phyloP scores from a whole-genome alignment of 1,140 invertebrate species.

The Plectus sambesii region DNA sequence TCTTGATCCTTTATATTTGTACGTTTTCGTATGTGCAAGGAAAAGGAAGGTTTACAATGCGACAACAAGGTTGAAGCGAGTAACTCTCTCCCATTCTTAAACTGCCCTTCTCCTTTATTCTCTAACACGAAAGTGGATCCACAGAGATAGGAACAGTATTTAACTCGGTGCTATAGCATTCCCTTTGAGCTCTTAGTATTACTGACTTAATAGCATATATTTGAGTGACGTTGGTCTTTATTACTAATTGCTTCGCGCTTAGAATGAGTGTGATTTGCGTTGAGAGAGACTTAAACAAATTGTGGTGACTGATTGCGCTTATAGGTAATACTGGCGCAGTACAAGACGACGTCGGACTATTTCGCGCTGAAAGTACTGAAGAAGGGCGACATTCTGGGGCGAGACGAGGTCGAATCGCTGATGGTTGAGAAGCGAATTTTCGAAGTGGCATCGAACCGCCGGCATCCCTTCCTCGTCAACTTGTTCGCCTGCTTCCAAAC shows the following conservation, averaged over 20 bases:
- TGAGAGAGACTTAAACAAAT: too few relatives aligned
- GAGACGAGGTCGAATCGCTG: constrained; percentile 91
- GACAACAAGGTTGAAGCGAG: too few relatives aligned
- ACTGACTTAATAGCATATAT: too few relatives aligned
- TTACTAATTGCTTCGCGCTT: not conserved
- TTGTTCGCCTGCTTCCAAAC: constrained; percentile 98
- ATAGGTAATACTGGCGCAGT: constrained; percentile 83
- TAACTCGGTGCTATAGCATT: too few relatives aligned
- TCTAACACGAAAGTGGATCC: too few relatives aligned
- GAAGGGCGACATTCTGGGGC: constrained; percentile 94
- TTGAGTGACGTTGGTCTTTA: not conserved
- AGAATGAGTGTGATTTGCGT: constrained; percentile 4
- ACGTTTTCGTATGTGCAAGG: not conserved
- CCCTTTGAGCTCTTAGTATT: too few relatives aligned
- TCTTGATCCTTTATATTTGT: not conserved
- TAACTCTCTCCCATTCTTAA: too few relatives aligned
- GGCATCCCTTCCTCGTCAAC: constrained; percentile 91
- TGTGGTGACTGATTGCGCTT: constrained; percentile 39
- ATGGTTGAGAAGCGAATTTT: constrained; percentile 98
- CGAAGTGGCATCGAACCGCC: constrained; percentile 88
- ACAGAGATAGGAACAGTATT: too few relatives aligned
- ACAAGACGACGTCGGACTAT: constrained; percentile 79
- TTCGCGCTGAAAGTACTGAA: constrained; percentile 96
- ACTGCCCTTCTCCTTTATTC: too few relatives aligned
- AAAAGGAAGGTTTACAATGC: too few relatives aligned